Conservation (phyloP, 2,797 vertebrate genomes). For the Lagodon rhomboides region DNA sequence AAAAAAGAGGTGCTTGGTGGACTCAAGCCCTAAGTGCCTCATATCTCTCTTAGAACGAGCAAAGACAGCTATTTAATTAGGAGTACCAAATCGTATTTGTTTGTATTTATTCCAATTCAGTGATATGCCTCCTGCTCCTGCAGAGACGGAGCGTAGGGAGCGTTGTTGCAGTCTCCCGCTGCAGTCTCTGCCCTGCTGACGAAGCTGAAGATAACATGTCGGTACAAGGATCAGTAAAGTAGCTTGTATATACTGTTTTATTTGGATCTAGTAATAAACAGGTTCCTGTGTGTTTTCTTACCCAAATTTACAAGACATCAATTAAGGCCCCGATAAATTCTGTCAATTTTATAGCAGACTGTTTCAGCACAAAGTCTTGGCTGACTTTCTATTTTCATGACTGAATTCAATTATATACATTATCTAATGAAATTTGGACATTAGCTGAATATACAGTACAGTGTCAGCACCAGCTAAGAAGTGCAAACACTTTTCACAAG, state of each 20-base stretch:
- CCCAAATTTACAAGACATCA: neutral
- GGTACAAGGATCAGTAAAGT: neutral
- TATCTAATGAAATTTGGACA: neutral
- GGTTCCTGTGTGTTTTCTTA: neutral
- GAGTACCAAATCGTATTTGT: conserved; percentile 50
- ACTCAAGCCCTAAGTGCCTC: conserved; percentile 43
- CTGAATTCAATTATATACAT: neutral
- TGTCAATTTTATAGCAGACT: neutral
- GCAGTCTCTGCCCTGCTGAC: conserved; percentile 17
- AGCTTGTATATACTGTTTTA: neutral
- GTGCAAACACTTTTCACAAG: neutral
- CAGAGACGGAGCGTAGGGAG: conserved; percentile 1
- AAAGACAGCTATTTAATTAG: conserved; percentile 61
- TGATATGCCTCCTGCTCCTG: conserved; percentile 9
- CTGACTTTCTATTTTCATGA: neutral
- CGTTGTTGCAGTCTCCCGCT: neutral
- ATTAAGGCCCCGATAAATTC: neutral
- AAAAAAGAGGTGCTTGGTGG: conserved; percentile 47
- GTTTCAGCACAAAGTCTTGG: neutral
- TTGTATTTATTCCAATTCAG: conserved; percentile 48
- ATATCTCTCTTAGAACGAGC: conserved; percentile 39
- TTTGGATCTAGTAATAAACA: neutral
- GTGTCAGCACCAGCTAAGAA: neutral
- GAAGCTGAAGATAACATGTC: neutral
- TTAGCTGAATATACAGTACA: neutral